Evolutionary conservation across 2,888 invertebrate genomes (phyloP), one percentile per base, ranked within the genome.

Genomic region (Tiphia femorata): DNA sequence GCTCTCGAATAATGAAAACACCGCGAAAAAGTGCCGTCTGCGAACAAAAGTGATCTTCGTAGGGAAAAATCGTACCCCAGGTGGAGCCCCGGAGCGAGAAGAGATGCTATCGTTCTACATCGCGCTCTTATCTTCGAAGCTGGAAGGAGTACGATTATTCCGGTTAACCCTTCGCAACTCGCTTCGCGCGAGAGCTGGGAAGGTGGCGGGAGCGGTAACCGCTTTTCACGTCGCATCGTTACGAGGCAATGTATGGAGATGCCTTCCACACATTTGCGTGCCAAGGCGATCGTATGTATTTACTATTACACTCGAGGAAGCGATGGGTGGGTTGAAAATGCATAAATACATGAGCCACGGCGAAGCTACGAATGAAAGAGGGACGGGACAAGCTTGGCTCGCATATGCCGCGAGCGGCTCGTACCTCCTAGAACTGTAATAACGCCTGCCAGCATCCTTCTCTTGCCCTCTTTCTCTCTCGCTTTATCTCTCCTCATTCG

Each of bases 261-360:
- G 40, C 25, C 41, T 41, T 40, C 19, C 49, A 41, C 42, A 27
- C 49, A 20, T 54, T 35, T 27, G 29, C 14, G 3, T 29, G 20
- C 21, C 7, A 17, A 8, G 19, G 47, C 43, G 38, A 46, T 14
- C 20, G 41, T 29, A 48, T 40, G 50, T 49, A 48, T 53, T n/a
- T n/a, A n/a, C n/a, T n/a, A 58, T 33, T 43, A 55, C 49, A 66
- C 67, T 54, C 51, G 61, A 70, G 68, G 44, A 66, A 46, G 46
- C 37, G 47, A 41, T 46, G 58, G 64, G 40, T 56, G 59, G 62
- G 52, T n/a, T 64, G 58, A 63, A 78, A 81, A 81, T 81, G 79
- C 78, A 81, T 81, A 81, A 81, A 81, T 81, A 81, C 80, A 81
- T 81, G 80, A 81, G 74, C 72, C 70, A 66, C 57, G 64, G 64